A percentile compares a stretch with the other conserved stretches of the same genome.
Evolutionary conservation across 2,113 vertebrate species (phyloP).

Genomic region (Telmatochromis sp.): DNA sequence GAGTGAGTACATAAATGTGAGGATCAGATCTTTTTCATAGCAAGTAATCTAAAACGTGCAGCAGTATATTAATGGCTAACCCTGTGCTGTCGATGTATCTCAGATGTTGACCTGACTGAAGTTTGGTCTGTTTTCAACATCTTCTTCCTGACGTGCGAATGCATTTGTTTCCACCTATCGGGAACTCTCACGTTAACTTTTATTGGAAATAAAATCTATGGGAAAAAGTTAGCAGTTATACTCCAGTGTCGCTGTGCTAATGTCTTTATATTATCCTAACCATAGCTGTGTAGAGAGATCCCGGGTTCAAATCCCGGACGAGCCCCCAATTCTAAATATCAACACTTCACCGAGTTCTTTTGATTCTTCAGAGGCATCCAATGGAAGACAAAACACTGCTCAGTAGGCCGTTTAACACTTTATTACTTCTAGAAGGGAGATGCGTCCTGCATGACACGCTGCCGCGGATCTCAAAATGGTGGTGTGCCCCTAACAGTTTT

Average conservation of each 20-base stretch:
- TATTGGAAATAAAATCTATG: not conserved
- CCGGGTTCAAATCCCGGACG: constrained; percentile 74
- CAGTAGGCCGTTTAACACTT: not conserved
- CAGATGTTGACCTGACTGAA: not conserved
- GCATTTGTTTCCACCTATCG: not conserved
- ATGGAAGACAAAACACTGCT: not conserved
- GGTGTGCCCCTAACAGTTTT: not conserved
- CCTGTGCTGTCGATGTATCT: not conserved
- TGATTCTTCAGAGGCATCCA: not conserved
- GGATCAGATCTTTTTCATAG: not conserved
- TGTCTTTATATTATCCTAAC: not conserved
- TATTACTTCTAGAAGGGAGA: not conserved
- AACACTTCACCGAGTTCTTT: not conserved
- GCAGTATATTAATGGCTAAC: not conserved
- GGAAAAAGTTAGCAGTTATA: not conserved
- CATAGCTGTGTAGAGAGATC: constrained; percentile 41
- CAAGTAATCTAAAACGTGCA: not conserved
- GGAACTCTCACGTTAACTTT: not conserved
- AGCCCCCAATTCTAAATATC: constrained; percentile 1
- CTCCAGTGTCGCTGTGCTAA: not conserved
- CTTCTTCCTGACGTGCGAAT: not conserved
- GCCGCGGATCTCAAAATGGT: not conserved
- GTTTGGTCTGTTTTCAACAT: not conserved
- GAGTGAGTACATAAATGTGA: not conserved
- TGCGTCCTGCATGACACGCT: no score